These are phyloP conservation scores for Oligia latruncula DNA, from an alignment of 2,888 invertebrate species.

Conservation along the genomic window DNA sequence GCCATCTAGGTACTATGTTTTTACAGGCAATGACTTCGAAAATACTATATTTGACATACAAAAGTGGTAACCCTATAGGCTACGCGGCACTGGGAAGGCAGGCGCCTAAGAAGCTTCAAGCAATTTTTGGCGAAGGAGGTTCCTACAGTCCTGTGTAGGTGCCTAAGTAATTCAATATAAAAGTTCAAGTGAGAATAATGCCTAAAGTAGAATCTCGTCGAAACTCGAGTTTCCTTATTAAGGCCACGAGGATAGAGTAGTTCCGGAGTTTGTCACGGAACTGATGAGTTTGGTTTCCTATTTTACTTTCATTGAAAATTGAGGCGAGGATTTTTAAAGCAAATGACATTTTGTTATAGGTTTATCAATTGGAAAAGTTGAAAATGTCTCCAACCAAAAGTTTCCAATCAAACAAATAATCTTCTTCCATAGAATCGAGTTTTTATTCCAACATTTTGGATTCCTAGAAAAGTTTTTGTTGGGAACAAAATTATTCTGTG, in stretches of 20 bases:
- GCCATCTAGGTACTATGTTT: too few species aligned
- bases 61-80: too few species aligned
- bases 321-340: neutral
- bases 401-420: neutral
- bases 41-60: too few species aligned
- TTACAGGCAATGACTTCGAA: too few species aligned
- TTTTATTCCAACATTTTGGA: neutral
- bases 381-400: neutral
- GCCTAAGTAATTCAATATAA: constrained; percentile 60
- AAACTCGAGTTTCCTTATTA: constrained; percentile 48
- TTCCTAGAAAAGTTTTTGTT: neutral
- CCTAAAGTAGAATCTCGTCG: constrained; percentile 42
- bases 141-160: constrained; percentile 22
- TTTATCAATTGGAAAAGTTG: neutral
- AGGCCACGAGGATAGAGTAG: constrained; percentile 40
- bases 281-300: constrained; percentile 26
- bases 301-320: neutral
- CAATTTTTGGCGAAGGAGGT: constrained; percentile 44
- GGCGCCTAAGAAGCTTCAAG: constrained; percentile 39
- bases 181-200: constrained; percentile 58
- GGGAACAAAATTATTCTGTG: neutral
- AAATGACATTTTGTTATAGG: neutral
- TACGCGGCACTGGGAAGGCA: constrained; percentile 25
- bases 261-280: constrained; percentile 24
- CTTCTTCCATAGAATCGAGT: neutral